Conservation (phyloP, 1,140 invertebrate genomes). For the Procambarus clarkii region DNA sequence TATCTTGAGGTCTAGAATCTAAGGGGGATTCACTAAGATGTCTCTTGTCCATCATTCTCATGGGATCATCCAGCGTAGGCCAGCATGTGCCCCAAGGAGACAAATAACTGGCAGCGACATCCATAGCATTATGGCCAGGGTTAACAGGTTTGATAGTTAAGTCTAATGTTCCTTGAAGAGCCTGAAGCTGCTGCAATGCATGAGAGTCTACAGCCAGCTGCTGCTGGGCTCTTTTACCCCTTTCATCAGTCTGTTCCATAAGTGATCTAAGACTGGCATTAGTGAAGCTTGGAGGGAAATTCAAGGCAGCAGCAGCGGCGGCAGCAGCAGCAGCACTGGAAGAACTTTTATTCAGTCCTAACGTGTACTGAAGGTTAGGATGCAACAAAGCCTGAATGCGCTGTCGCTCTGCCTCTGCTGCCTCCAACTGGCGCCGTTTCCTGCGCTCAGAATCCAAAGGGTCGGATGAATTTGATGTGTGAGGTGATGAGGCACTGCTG, state of each 20-base stretch:
- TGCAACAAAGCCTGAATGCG: constrained; percentile 69
- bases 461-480: constrained; percentile 6
- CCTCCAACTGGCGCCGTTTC: constrained; percentile 42
- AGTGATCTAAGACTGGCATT: constrained; percentile 59
- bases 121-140: constrained; percentile 52
- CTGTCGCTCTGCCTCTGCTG: constrained; percentile 59
- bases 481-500: constrained; percentile 28
- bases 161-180: constrained; percentile 70
- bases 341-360: constrained; percentile 59
- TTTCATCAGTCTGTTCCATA: constrained; percentile 61
- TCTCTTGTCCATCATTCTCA: constrained; percentile 64
- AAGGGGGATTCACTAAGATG: constrained; percentile 57
- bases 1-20: constrained; percentile 80
- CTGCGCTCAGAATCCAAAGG: constrained; percentile 40
- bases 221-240: constrained; percentile 40
- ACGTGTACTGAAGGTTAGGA: constrained; percentile 69
- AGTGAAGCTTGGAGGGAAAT: constrained; percentile 36
- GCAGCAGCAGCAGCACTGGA: constrained; percentile 41
- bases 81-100: constrained; percentile 64
- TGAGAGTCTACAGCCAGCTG: constrained; percentile 42
- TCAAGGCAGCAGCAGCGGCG: constrained; percentile 20
- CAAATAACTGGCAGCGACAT: constrained; percentile 56
- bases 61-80: constrained; percentile 63
- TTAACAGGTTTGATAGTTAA: constrained; percentile 69
- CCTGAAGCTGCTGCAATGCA: constrained; percentile 69